Base-by-base conservation (phyloP, 2,797 vertebrate species). In the Loris lydekkerianus region DNA sequence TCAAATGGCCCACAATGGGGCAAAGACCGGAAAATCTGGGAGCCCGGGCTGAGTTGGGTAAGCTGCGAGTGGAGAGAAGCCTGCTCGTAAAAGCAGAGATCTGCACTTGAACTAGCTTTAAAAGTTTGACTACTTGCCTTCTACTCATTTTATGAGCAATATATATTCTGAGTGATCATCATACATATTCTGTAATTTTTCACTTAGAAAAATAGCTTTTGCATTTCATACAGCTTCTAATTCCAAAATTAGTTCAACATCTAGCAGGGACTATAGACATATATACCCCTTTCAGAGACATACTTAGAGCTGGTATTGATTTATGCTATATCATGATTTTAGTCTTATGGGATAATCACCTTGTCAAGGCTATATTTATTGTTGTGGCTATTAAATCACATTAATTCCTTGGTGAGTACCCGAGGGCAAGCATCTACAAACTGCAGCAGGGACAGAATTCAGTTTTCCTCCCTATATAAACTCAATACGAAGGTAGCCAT, bases 331-430 rank as follows among this genome's bases (percentile, higher is more conserved):
- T 93, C 96, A 81, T 83, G 85, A 95, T 93, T 96, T 92, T 95
- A 86, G 87, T 97, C 89, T 97, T 93, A 95, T 29, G 49, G 97
- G 90, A 97, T 94, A 92, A 96, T 92, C 89, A 89, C 83, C 93
- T 96, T 97, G 93, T 97, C 92, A 86, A 95, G 76, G 40, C 94
- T 97, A 14, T 97, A 97, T 96, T 96, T 98, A 95, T 93, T 95
- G 83, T 93, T 97, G 84, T 89, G 91, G 86, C 92, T 97, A 95
- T 93, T 97, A 97, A 97, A 97, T 98, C 97, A 97, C 84, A 96
- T 98, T 96, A 97, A 85, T 97, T 97, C 77, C 96, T 96, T 31
- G 69, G 91, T 0, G 60, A 93, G 61, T 94, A 94, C 34, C 77
- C 5, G 34, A 96, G 21, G 69, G 70, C 94, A 93, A 96, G 89